A percentile compares a stretch with the other conserved stretches of the same genome.
Conservation (phyloP, 2,888 invertebrate species). For the Rhagonycha fulva region DNA sequence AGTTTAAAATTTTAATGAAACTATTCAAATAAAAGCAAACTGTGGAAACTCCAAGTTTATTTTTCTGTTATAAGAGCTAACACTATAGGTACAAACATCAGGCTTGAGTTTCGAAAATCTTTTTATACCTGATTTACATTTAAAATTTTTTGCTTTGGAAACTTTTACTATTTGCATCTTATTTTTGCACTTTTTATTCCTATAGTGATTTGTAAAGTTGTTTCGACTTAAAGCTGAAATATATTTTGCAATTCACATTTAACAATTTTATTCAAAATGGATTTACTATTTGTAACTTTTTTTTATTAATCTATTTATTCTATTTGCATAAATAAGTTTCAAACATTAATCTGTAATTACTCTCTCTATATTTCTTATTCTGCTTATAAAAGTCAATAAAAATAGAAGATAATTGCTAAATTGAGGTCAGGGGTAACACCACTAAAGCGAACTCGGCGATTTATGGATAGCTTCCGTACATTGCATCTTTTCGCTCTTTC, state of each 20-base stretch:
- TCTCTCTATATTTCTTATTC: background rate
- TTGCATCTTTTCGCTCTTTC: background rate
- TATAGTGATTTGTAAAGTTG: conserved; percentile 21
- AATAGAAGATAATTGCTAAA: background rate
- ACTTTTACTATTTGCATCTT: conserved; percentile 39
- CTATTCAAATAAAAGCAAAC: background rate
- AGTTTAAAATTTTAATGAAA: background rate
- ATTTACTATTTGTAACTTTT: background rate
- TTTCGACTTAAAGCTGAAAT: conserved; percentile 32
- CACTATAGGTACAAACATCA: background rate
- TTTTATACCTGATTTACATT: conserved; percentile 39
- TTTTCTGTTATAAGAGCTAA: background rate
- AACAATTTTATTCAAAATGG: background rate
- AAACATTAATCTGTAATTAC: background rate
- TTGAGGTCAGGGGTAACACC: background rate
- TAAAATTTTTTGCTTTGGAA: conserved; percentile 37
- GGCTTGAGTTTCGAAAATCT: conserved; percentile 24
- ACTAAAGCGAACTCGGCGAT: background rate
- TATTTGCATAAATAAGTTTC: background rate
- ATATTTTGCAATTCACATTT: conserved; percentile 3
- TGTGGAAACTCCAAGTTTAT: background rate
- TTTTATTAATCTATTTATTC: background rate
- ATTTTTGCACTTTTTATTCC: conserved; percentile 9
- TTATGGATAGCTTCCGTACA: background rate
- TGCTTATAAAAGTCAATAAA: background rate